Conservation (phyloP, 1,140 invertebrate genomes). For the Papilio polyxenes region DNA sequence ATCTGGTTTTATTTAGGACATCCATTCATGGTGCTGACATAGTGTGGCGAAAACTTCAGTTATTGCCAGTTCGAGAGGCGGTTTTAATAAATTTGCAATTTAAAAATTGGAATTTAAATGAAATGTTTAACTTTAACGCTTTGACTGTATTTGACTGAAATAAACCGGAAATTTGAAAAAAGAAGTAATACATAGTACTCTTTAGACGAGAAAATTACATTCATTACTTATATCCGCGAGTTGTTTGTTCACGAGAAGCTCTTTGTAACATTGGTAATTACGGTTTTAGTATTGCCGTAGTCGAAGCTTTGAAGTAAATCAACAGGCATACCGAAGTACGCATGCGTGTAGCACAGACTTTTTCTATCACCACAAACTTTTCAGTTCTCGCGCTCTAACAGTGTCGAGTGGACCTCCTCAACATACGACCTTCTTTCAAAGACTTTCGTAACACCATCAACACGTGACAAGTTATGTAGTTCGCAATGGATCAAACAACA, state of each 20-base stretch:
- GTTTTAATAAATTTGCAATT: conserved; percentile 35
- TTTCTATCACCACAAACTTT: conserved; percentile 47
- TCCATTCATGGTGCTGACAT: conserved; percentile 39
- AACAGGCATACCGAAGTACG: conserved; percentile 54
- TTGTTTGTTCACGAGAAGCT: conserved; percentile 26
- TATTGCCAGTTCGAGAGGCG: conserved; percentile 35
- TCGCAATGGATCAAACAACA: conserved; percentile 60
- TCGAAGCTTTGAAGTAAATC: conserved; percentile 54
- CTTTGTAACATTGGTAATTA: conserved; percentile 37
- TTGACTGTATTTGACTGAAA: not conserved
- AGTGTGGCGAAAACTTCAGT: conserved; percentile 37
- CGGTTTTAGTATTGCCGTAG: conserved; percentile 33
- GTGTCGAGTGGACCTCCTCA: conserved; percentile 48
- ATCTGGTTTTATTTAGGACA: conserved; percentile 45
- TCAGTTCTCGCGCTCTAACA: conserved; percentile 53
- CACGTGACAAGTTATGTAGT: conserved; percentile 42
- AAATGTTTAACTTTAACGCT: not conserved
- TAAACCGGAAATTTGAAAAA: not conserved
- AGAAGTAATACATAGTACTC: not conserved
- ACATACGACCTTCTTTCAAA: conserved; percentile 12
- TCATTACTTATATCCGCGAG: conserved; percentile 18
- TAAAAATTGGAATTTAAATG: conserved; percentile 32
- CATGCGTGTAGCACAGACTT: conserved; percentile 53
- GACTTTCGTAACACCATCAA: conserved; percentile 26
- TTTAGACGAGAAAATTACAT: conserved; percentile 17